phyloP scores from a whole-genome alignment of 2,797 vertebrate species.

The Falco biarmicus region DNA sequence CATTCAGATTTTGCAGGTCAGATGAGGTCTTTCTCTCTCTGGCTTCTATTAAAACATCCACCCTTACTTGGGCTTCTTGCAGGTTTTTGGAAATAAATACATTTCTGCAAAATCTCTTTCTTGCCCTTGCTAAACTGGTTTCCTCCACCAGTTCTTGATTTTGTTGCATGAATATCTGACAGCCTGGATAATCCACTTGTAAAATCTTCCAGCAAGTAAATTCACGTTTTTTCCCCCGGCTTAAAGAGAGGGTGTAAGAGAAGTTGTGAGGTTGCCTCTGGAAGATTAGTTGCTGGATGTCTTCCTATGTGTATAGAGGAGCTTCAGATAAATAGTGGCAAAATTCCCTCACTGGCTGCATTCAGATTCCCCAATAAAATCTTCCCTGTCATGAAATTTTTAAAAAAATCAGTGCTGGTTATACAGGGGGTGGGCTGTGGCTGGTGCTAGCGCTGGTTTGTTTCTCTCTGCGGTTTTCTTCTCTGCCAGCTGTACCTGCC shows the following conservation, averaged over 20 bases:
- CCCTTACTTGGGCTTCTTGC: background rate
- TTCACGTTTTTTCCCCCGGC: background rate
- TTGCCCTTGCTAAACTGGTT: background rate
- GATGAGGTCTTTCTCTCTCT: slow-evolving; percentile 14
- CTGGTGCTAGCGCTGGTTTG: background rate
- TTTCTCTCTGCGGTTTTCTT: background rate
- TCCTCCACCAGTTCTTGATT: background rate
- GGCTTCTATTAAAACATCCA: slow-evolving; percentile 2
- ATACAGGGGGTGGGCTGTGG: background rate
- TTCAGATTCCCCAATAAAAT: background rate
- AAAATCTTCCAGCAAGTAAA: slow-evolving; percentile 10
- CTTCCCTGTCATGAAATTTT: background rate
- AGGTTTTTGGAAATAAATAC: slow-evolving; percentile 12
- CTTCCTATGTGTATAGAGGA: background rate
- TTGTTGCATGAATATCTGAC: background rate
- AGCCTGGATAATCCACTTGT: background rate
- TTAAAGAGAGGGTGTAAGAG: background rate
- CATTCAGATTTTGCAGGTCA: slow-evolving; percentile 2
- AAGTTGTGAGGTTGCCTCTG: background rate
- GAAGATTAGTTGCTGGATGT: background rate
- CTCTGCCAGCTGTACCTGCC: background rate
- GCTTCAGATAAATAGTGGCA: background rate
- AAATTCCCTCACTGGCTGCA: background rate
- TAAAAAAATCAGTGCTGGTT: background rate
- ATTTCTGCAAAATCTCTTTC: slow-evolving; percentile 12